These are phyloP conservation scores for Sisor rabdophorus DNA, from an alignment of 2,113 vertebrate genomes.

Conservation along the genomic window DNA sequence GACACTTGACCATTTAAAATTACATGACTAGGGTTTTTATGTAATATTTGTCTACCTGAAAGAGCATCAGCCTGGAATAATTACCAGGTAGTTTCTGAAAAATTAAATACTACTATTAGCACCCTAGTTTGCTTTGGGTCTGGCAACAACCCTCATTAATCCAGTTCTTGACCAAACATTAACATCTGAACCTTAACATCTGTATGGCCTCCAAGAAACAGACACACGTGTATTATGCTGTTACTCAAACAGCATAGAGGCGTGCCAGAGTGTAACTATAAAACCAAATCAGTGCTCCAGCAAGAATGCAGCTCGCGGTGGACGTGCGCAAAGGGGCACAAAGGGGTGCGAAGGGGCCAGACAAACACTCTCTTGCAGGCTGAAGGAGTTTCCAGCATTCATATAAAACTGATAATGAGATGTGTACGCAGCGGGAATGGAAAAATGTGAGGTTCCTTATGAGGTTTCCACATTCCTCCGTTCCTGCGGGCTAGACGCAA, in stretches of 20 bases:
- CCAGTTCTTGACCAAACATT: neutral
- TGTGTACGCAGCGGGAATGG: conserved; percentile 71
- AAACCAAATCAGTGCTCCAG: conserved; percentile 11
- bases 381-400: conserved; percentile 69
- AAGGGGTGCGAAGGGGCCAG: neutral
- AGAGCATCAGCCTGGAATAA: too few species aligned
- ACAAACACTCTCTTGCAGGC: conserved; percentile 12
- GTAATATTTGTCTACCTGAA: neutral
- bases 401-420: conserved; percentile 78
- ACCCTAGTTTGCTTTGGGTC: neutral
- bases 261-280: neutral
- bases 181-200: neutral
- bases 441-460: conserved; percentile 73
- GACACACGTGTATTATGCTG: too few species aligned
- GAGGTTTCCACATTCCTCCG: conserved; percentile 61
- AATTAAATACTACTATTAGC: conserved; percentile 3
- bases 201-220: too few species aligned
- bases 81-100: conserved; percentile 16
- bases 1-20: neutral
- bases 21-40: neutral
- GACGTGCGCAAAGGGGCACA: neutral
- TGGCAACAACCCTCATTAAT: neutral
- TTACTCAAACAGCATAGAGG: neutral
- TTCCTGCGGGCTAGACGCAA: conserved; percentile 39
- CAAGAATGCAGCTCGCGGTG: conserved; percentile 21